Base-by-base conservation (phyloP, 2,888 invertebrate species). In the Macroteleia sp. region DNA sequence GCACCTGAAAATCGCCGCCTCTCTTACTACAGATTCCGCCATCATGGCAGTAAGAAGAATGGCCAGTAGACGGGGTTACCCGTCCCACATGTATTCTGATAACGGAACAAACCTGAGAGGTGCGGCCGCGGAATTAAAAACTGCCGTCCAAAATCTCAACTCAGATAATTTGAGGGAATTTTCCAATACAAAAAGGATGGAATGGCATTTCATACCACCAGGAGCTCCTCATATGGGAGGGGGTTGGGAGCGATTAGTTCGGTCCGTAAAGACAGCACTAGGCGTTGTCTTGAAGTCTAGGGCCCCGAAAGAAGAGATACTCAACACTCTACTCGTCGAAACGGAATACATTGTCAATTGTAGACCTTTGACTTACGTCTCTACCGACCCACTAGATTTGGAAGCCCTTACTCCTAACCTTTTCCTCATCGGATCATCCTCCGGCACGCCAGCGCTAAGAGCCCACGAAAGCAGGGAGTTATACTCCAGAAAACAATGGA, bases 391-490 rank as follows among this genome's bases (percentile, higher is more conserved):
- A 1, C 57, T 59, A 1, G 82, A 85, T 3, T 74, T 81, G 6
- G 84, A 86, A 42, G 82, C 83, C 0, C 34, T 86, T 8, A 87
- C 87, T 0, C 87, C 85, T 0, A 87, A 88, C 22, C 84, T 87
- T 70, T 84, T 87, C 30, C 57, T 87, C 39, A 66, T 67, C 1
- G 67, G 71, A 2, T 22, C 54, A 0, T 77, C 67, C 1, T 39
- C 39, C 4, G 39, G 25, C 25, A 6, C 6, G 6, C 25, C 25
- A 25, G 6, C 3, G n/a, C n/a, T n/a, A n/a, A n/a, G n/a, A n/a
- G n/a, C n/a, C n/a, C n/a, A n/a, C n/a, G n/a, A n/a, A n/a, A n/a
- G n/a, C n/a, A n/a, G n/a, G n/a, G 32, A 32, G 4, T 10, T 32
- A 2, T 32, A 10, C 10, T 32, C 10, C 6, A 4, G 14, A 3